Percentiles rank a stretch among this genome's conserved stretches.
phyloP scores from a whole-genome alignment of 2,797 vertebrate species.

The Sphaeramia orbicularis region DNA sequence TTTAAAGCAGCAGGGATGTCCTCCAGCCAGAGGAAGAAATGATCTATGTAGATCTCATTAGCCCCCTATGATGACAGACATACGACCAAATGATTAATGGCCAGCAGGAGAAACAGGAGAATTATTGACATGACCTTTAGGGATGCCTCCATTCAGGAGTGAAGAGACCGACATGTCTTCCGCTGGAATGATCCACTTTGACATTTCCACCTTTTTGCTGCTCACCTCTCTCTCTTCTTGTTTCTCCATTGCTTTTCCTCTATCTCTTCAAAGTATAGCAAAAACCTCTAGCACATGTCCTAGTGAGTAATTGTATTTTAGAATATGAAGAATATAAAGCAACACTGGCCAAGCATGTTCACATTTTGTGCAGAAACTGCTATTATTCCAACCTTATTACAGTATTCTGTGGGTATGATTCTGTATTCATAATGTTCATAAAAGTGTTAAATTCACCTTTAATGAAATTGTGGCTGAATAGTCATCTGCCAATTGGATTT shows the following conservation, averaged over 20 bases:
- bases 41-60: conserved; percentile 85
- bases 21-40: conserved; percentile 67
- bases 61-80: conserved; percentile 77
- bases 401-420: conserved; percentile 37
- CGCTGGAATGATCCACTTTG: conserved; percentile 67
- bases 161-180: conserved; percentile 65
- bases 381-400: conserved; percentile 32
- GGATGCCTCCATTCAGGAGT: conserved; percentile 60
- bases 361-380: conserved; percentile 19
- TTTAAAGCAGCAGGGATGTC: conserved; percentile 60
- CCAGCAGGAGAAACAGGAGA: conserved; percentile 70
- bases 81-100: conserved; percentile 80
- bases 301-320: conserved; percentile 10
- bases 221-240: conserved; percentile 4
- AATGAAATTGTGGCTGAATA: conserved; percentile 58
- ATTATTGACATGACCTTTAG: conserved; percentile 87
- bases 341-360: conserved; percentile 19
- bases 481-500: conserved; percentile 66
- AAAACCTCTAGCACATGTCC: conserved; percentile 15
- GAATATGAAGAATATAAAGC: conserved; percentile 29
- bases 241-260: neutral
- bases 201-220: conserved; percentile 70
- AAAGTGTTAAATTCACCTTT: conserved; percentile 53
- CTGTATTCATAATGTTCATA: conserved; percentile 41
- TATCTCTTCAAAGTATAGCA: conserved; percentile 33